Evolutionary conservation across 2,113 vertebrate genomes (phyloP).

Genomic region (Myrmecobius fasciatus): DNA sequence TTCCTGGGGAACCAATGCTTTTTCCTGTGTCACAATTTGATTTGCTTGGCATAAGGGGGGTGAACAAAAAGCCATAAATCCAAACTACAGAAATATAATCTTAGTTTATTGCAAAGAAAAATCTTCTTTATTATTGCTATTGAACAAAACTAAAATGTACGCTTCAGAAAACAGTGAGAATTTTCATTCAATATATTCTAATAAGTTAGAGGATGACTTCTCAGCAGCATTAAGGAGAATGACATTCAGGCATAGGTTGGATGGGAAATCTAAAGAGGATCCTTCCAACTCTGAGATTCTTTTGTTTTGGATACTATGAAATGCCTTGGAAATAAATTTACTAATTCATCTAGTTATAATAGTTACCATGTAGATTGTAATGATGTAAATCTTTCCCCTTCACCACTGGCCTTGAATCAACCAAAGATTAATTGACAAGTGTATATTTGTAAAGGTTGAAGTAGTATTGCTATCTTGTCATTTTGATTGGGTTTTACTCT

Average conservation of each 20-base stretch:
- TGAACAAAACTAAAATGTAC: not conserved
- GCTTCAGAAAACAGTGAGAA: not conserved
- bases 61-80: not conserved
- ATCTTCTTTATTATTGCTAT: not conserved
- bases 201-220: not conserved
- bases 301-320: not conserved
- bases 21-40: not conserved
- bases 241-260: not conserved
- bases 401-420: too few species aligned
- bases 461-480: not conserved
- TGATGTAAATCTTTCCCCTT: not conserved
- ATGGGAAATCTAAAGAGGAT: not conserved
- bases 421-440: not conserved
- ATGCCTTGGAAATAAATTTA: not conserved
- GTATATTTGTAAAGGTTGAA: not conserved
- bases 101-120: not conserved
- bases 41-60: not conserved
- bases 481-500: not conserved
- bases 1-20: not conserved
- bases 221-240: not conserved
- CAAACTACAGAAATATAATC: not conserved
- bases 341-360: not conserved
- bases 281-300: not conserved
- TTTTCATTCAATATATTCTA: not conserved
- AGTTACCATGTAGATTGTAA: not conserved